These are phyloP conservation scores for Luscinia luscinia DNA, from an alignment of 2,797 vertebrate genomes.

Conservation along the genomic window DNA sequence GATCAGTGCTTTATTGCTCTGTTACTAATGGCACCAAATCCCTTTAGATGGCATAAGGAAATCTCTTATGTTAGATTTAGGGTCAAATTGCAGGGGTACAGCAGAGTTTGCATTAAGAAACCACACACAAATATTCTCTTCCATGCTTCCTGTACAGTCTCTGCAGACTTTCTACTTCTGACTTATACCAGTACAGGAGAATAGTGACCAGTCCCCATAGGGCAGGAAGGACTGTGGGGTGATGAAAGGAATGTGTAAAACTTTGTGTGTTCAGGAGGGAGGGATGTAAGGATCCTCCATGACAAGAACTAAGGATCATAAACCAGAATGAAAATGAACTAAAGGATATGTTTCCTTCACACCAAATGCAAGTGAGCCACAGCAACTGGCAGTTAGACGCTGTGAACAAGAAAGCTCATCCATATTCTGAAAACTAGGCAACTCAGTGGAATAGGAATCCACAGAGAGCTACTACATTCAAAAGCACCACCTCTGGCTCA, in stretches of 20 bases:
- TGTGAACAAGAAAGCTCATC: not conserved
- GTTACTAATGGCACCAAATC: not conserved
- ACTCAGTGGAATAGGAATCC: not conserved
- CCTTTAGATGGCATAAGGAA: not conserved
- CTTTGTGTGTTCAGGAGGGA: fast-evolving
- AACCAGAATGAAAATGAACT: not conserved
- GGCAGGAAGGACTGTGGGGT: fast-evolving
- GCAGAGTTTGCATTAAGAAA: not conserved
- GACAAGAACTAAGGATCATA: not conserved
- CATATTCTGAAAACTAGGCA: not conserved
- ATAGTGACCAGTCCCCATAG: not conserved
- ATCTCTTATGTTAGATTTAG: not conserved
- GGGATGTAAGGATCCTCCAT: not conserved
- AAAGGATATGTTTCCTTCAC: not conserved
- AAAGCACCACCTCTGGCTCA: not conserved
- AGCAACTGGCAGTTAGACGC: not conserved
- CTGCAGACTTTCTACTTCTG: not conserved
- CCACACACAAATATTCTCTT: not conserved
- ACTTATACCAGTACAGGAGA: not conserved
- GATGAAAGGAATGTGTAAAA: not conserved
- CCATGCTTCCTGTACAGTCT: not conserved
- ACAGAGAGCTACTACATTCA: not conserved
- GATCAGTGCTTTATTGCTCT: not conserved
- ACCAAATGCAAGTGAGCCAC: not conserved
- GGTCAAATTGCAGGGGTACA: not conserved